Evolutionary conservation across 2,797 vertebrate genomes (phyloP).

Genomic region (Enoplosus armatus): DNA sequence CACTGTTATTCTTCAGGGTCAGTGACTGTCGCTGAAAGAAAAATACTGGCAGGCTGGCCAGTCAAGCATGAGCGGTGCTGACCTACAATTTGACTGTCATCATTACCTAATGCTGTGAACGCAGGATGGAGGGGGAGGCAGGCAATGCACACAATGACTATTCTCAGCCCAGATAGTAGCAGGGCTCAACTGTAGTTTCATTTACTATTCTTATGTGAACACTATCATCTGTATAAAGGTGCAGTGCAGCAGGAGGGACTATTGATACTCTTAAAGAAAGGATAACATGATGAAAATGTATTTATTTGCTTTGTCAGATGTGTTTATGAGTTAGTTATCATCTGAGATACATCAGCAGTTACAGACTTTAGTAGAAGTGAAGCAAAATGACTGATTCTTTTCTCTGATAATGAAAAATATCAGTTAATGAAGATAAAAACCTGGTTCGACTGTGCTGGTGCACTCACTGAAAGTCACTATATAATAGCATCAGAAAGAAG

Average conservation of each 20-base stretch:
- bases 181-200: not conserved
- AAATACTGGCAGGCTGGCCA: constrained; percentile 76
- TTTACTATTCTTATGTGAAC: not conserved
- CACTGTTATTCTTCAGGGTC: constrained; percentile 82
- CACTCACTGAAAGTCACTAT: too few relatives aligned
- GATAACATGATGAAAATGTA: not conserved
- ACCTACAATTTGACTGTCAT: constrained; percentile 82
- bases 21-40: constrained; percentile 75
- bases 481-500: not conserved
- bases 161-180: constrained; percentile 8
- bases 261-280: not conserved
- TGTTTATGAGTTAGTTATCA: constrained; percentile 1
- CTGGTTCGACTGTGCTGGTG: too few relatives aligned
- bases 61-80: constrained; percentile 79
- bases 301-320: not conserved
- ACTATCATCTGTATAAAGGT: not conserved
- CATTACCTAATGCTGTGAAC: constrained; percentile 72
- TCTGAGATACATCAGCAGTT: too few relatives aligned
- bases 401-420: too few relatives aligned
- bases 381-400: too few relatives aligned
- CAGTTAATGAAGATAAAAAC: not conserved
- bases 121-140: constrained; percentile 13
- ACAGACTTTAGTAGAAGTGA: not conserved
- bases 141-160: constrained; percentile 12
- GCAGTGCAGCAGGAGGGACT: not conserved